Percentiles rank a stretch among this genome's conserved stretches.
Evolutionary conservation across 2,113 vertebrate species (phyloP).

Genomic region (Pedetes capensis): DNA sequence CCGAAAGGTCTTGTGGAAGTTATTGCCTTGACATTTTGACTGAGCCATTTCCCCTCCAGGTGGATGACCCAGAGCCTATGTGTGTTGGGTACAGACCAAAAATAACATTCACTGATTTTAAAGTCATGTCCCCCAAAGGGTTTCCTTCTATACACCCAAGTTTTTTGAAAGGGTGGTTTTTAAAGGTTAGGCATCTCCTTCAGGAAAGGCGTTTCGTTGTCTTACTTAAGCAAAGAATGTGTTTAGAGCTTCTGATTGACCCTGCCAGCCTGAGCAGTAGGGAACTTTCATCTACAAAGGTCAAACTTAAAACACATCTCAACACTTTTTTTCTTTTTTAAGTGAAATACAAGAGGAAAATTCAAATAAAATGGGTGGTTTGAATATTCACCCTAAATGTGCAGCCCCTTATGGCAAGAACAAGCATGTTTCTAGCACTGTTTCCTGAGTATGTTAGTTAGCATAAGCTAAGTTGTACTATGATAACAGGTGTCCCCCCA

Average conservation of each 20-base stretch:
- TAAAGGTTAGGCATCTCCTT: constrained; percentile 64
- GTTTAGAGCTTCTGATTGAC: not conserved
- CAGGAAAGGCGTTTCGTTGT: constrained; percentile 48
- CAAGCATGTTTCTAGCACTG: not conserved
- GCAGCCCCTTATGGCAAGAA: not conserved
- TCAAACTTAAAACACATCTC: constrained; percentile 8
- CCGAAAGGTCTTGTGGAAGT: constrained; percentile 68
- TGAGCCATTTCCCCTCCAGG: constrained; percentile 68
- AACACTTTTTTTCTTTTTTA: not conserved
- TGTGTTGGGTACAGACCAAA: constrained; percentile 51
- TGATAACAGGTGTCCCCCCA: not conserved
- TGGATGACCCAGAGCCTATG: constrained; percentile 61
- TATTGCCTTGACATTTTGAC: constrained; percentile 75
- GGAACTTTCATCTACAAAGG: not conserved
- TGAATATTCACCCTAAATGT: not conserved
- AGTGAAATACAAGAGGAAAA: not conserved
- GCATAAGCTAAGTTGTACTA: not conserved
- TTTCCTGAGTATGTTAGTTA: not conserved
- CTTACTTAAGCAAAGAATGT: constrained; percentile 29
- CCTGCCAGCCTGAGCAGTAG: not conserved
- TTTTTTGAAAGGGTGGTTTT: not conserved
- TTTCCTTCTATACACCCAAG: not conserved
- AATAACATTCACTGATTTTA: constrained; percentile 51
- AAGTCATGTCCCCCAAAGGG: constrained; percentile 6
- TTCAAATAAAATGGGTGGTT: not conserved